Base-by-base conservation (phyloP, 2,888 invertebrate genomes). In the Philhelius pedissequus region DNA sequence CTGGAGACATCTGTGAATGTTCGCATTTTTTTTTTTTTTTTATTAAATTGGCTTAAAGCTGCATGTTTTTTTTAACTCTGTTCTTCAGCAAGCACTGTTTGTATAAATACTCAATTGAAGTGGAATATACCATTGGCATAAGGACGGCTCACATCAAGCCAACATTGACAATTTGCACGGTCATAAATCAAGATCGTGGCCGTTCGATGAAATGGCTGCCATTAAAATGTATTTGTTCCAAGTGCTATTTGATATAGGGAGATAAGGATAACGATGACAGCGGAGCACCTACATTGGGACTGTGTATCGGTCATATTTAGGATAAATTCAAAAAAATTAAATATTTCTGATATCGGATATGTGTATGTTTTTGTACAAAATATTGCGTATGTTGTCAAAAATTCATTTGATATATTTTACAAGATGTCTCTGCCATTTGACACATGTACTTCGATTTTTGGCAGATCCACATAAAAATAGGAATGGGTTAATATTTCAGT, bases 161-260 rank as follows among this genome's bases (percentile, higher is more conserved):
- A 58, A 66, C 64, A 62, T 58, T 74, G 74, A 74, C 74, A 79
- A 70, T 79, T 74, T 64, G 83, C 18, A 48, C 40, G 74, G 79
- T 64, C 79, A 79, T 83, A 79, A 83, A 83, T 83, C 79, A 83
- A 75, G 83, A 83, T 74, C 56, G 43, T 32, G 58, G 56, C 43
- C n/a, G 45, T 11, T 73, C 48, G 48, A 64, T 70, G 58, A 64
- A 64, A 56, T 58, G 56, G 30, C 73, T 22, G 69, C 38, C 69
- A 75, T 83, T 74, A 74, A 82, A 78, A 74, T 83, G 83, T 56
- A 74, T 79, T 83, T 79, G 83, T 50, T 40, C 56, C 68, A 74
- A 83, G 64, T 66, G 83, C 50, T 66, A 69, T 83, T 83, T 75
- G 83, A 83, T 78, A 75, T 38, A 48, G 68, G 25, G 48, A 64